Percentiles rank a stretch among this genome's conserved stretches.
Conservation (phyloP, 2,113 vertebrate genomes). For the Scomber japonicus region DNA sequence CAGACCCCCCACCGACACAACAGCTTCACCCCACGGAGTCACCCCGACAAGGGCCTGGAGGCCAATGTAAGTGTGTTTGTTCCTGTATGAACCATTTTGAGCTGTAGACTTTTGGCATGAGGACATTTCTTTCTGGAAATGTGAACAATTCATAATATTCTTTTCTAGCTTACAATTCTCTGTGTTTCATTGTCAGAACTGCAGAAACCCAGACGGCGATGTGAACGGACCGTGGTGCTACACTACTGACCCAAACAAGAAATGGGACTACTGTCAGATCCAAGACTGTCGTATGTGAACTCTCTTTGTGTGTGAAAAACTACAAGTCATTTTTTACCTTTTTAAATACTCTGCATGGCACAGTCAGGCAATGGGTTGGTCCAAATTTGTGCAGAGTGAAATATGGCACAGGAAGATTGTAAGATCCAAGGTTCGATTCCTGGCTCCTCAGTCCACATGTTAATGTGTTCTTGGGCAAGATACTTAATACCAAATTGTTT, state of each 20-base stretch:
- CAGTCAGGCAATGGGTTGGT: too few species aligned
- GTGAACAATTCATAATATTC: too few species aligned
- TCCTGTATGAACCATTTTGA: neutral
- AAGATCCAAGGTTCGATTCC: too few species aligned
- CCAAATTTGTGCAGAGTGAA: too few species aligned
- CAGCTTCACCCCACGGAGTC: conserved; percentile 87
- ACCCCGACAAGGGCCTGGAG: conserved; percentile 88
- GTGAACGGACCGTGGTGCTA: conserved; percentile 97
- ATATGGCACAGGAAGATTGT: too few species aligned
- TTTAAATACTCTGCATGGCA: too few species aligned
- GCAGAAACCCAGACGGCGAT: conserved; percentile 94
- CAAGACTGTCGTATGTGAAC: conserved; percentile 89
- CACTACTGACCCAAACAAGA: conserved; percentile 87
- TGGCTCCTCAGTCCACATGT: too few species aligned
- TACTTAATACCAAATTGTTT: too few species aligned
- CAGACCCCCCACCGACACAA: conserved; percentile 88
- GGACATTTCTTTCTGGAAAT: too few species aligned
- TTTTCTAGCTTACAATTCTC: neutral
- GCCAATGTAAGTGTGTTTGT: conserved; percentile 86
- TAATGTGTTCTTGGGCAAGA: too few species aligned
- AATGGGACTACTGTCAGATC: conserved; percentile 94
- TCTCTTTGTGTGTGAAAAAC: neutral
- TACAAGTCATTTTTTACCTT: neutral
- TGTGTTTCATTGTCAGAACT: conserved; percentile 83
- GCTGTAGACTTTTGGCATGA: neutral